Evolutionary conservation across 2,113 vertebrate species (phyloP), one percentile per base, ranked within the genome.

Genomic region (Cyphomyrus plagiostoma): DNA sequence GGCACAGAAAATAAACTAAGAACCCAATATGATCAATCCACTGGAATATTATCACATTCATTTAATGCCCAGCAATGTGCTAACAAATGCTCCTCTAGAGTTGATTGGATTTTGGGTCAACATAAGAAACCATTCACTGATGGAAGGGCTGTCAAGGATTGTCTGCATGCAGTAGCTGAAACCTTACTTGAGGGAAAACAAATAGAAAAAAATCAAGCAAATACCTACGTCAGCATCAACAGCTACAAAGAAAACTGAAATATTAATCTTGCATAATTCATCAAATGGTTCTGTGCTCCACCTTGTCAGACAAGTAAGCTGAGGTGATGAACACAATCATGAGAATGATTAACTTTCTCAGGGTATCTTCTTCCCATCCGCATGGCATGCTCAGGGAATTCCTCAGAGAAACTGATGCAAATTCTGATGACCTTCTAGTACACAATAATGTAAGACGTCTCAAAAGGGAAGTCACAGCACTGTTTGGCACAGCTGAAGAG

Each of bases 21-120:
- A 92, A 84, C 83, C 89, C 88, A 91, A 66, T 89, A 89, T 90
- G 90, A 90, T 42, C 35, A 70, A 30, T 91, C 90, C 52, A 91
- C 87, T 90, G 86, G 50, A 48, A 48, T 48, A 48, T 48, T 48
- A 48, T 9, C 46, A 48, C 46, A 48, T 48, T 9, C 7, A 48
- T 10, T 48, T 48, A 48, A 48, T 48, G 46, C 46, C 46, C 46
- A 48, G 46, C 46, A 48, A 48, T 48, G 9, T 48, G 46, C 9
- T 48, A 48, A 48, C 8, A 48, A 77, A 88, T 89, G 83, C 70
- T 88, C 89, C 82, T 66, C 82, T 48, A 89, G 45, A 80, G 52
- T 87, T 48, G 46, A 48, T 10, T 48, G 46, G 46, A 48, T 48
- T 1, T 48, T 48, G 46, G 8, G 9, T 48, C 46, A 9, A 48